phyloP scores from a whole-genome alignment of 2,113 vertebrate genomes.

The Lonchura striata region DNA sequence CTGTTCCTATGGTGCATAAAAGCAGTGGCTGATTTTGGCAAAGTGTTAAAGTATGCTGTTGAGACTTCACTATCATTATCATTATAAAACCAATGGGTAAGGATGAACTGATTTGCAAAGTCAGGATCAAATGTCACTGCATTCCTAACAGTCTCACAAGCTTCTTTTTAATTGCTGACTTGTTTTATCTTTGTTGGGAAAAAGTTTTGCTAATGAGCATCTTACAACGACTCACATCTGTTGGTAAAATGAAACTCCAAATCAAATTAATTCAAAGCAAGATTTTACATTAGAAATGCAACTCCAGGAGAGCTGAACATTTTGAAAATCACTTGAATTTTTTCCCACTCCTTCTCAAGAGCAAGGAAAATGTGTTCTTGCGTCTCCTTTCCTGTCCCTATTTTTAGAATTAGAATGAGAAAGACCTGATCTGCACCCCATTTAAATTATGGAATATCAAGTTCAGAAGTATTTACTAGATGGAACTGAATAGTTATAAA shows the following conservation, averaged over 20 bases:
- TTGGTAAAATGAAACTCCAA: neutral
- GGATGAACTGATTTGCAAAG: neutral
- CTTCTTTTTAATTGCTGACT: neutral
- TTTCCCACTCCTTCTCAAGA: neutral
- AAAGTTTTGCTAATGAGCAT: neutral
- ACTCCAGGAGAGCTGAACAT: neutral
- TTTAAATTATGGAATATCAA: neutral
- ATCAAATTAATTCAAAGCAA: slow-evolving; percentile 29
- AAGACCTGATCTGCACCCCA: neutral
- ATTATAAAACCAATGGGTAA: neutral
- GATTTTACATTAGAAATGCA: neutral
- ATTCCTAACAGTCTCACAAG: neutral
- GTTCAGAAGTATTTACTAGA: neutral
- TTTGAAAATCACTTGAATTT: slow-evolving; percentile 19
- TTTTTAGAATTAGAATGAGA: slow-evolving; percentile 5
- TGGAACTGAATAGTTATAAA: neutral
- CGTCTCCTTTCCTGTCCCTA: neutral
- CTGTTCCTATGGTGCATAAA: neutral
- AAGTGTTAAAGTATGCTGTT: neutral
- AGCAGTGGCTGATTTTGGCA: neutral
- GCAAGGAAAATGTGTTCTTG: neutral
- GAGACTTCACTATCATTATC: neutral
- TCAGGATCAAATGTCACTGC: neutral
- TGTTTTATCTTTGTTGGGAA: neutral
- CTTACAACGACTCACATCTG: neutral